Conservation (phyloP, 2,797 vertebrate genomes). For the Hydrophis major region DNA sequence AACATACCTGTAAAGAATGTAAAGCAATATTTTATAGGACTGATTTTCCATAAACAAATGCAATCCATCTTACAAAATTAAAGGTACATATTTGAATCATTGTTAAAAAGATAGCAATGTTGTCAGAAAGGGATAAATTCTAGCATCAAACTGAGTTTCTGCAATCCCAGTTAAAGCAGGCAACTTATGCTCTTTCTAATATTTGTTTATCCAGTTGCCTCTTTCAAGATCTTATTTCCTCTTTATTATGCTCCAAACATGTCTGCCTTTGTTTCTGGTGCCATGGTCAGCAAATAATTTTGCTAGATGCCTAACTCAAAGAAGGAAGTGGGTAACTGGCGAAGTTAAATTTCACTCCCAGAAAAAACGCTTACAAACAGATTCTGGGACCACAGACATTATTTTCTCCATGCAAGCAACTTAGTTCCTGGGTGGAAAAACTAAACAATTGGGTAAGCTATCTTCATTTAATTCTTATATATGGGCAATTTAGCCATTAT, state of each 20-base stretch:
- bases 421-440: background rate
- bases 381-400: background rate
- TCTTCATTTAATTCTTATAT: background rate
- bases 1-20: background rate
- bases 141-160: background rate
- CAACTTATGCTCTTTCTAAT: background rate
- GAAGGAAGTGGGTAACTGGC: background rate
- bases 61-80: background rate
- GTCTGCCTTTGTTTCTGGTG: background rate
- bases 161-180: background rate
- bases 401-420: background rate
- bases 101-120: background rate
- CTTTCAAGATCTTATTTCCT: background rate
- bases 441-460: background rate
- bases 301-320: background rate
- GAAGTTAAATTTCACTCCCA: background rate
- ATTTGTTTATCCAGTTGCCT: background rate
- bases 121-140: background rate
- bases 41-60: background rate
- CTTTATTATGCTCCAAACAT: background rate
- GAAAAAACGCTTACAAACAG: background rate
- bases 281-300: background rate
- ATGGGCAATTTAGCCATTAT: background rate
- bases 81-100: background rate
- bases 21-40: background rate